These are phyloP conservation scores for Sylvilagus floridanus DNA, from an alignment of 2,797 vertebrate species.

Conservation along the genomic window DNA sequence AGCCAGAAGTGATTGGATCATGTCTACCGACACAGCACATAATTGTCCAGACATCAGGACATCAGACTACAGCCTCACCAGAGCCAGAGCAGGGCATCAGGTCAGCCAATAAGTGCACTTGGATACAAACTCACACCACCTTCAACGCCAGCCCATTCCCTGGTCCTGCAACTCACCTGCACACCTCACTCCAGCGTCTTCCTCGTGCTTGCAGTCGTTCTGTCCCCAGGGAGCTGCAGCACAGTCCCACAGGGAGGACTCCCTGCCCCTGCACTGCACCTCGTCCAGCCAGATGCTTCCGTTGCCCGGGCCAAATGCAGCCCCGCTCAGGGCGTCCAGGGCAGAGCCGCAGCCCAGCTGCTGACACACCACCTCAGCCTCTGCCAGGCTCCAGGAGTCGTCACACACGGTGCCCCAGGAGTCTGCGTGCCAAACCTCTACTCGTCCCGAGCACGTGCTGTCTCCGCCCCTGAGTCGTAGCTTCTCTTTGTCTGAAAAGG, in stretches of 20 bases:
- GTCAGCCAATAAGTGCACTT: neutral
- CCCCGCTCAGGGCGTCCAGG: neutral
- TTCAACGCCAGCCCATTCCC: too few relatives aligned
- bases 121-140: neutral
- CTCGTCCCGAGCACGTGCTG: neutral
- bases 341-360: constrained; percentile 57
- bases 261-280: constrained; percentile 78
- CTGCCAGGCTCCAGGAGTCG: constrained; percentile 50
- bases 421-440: constrained; percentile 39
- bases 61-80: too few relatives aligned
- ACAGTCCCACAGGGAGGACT: constrained; percentile 84
- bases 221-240: constrained; percentile 36
- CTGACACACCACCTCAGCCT: constrained; percentile 49
- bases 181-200: constrained; percentile 82
- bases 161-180: constrained; percentile 7
- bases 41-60: neutral
- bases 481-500: constrained; percentile 57
- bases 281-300: constrained; percentile 83
- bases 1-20: too few relatives aligned
- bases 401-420: constrained; percentile 38
- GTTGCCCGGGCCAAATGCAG: neutral
- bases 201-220: constrained; percentile 80
- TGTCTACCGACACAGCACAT: too few relatives aligned
- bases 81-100: neutral
- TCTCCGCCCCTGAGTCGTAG: constrained; percentile 42